phyloP scores from a whole-genome alignment of 1,140 invertebrate species.

The Eriocheir sinensis region DNA sequence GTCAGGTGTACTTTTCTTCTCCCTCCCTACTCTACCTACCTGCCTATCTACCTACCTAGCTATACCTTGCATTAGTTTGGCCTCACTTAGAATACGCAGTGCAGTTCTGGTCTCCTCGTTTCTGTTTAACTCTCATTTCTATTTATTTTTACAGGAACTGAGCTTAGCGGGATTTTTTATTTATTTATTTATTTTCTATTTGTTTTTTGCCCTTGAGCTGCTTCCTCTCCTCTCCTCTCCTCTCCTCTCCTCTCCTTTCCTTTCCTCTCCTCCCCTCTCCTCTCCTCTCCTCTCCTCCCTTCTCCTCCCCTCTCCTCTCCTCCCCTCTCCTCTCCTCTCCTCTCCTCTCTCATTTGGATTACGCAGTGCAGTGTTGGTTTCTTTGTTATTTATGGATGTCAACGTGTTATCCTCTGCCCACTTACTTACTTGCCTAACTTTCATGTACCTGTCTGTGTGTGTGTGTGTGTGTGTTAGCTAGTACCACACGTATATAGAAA shows the following conservation, averaged over 20 bases:
- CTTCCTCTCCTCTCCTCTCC: not conserved
- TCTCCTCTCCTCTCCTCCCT: not conserved
- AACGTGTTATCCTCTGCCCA: no score
- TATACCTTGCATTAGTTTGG: not conserved
- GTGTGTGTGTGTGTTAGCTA: no score
- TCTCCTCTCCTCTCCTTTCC: not conserved
- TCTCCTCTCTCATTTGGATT: not conserved
- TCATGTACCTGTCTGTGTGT: no score
- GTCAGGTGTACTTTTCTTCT: not conserved
- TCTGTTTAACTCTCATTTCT: not conserved
- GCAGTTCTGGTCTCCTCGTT: not conserved
- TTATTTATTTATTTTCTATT: not conserved
- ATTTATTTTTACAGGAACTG: not conserved
- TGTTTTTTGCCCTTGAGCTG: not conserved
- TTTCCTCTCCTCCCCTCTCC: not conserved
- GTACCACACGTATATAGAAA: no score
- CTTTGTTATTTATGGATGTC: no score
- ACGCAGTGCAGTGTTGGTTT: no score
- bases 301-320: conserved; percentile 19
- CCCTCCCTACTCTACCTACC: not conserved
- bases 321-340: conserved; percentile 20
- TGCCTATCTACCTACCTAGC: not conserved
- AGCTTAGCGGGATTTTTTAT: not conserved
- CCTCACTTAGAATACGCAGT: not conserved
- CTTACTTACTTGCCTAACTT: no score